Conservation (phyloP, 1,140 invertebrate genomes). For the Megalopta genalis region DNA sequence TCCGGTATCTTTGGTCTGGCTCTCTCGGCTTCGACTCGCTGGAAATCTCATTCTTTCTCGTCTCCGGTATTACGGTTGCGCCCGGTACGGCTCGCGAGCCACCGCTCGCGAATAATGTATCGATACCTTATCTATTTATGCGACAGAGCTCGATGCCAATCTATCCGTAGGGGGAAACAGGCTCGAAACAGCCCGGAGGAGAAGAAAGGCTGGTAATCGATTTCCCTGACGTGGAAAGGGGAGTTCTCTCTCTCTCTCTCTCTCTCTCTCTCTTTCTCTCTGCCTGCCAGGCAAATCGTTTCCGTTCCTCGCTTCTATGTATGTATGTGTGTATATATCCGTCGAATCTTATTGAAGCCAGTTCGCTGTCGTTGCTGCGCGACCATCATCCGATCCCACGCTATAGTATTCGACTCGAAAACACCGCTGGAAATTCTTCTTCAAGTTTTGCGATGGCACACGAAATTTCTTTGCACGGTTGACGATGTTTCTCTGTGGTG, state of each 20-base stretch:
- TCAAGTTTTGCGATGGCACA: too few species aligned
- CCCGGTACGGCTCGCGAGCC: conserved; percentile 20
- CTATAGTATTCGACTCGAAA: too few species aligned
- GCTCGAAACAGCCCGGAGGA: conserved; percentile 52
- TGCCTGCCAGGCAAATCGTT: conserved; percentile 65
- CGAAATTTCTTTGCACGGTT: too few species aligned
- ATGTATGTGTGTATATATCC: conserved; percentile 27
- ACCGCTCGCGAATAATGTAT: conserved; percentile 67
- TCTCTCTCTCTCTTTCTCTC: neutral
- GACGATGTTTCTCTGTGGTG: too few species aligned
- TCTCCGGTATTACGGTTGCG: conserved; percentile 17
- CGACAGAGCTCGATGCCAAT: conserved; percentile 69
- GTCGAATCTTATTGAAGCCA: conserved; percentile 60
- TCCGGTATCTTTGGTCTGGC: conserved; percentile 11
- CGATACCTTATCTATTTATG: conserved; percentile 70
- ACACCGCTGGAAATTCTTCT: too few species aligned
- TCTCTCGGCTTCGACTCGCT: neutral
- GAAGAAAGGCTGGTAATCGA: conserved; percentile 65
- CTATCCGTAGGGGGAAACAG: conserved; percentile 44
- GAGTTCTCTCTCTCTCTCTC: neutral
- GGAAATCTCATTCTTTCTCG: conserved; percentile 49
- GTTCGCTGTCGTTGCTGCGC: conserved; percentile 42
- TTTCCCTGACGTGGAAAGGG: conserved; percentile 61
- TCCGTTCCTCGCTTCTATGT: conserved; percentile 50
- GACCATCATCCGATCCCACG: conserved; percentile 7